phyloP scores from a whole-genome alignment of 2,888 invertebrate species.

The Pharmacophagus antenor region DNA sequence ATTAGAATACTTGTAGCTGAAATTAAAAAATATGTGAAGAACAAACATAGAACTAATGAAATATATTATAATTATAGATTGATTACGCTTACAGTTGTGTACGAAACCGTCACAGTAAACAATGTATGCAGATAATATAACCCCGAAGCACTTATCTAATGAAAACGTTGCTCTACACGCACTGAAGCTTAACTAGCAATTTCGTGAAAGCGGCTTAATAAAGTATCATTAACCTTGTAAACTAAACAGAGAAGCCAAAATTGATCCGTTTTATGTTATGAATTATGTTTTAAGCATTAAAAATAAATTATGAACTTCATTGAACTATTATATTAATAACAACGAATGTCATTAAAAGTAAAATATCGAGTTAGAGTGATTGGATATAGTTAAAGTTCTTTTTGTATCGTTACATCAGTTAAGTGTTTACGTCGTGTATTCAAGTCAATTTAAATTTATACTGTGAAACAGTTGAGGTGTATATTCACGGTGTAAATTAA shows the following conservation, averaged over 20 bases:
- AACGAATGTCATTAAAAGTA: no score
- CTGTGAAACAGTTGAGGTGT: no score
- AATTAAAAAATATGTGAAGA: no score
- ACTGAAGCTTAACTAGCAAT: constrained; percentile 3
- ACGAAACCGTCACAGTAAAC: neutral
- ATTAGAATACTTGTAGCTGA: no score
- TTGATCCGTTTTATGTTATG: constrained; percentile 1
- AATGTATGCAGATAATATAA: constrained; percentile 1
- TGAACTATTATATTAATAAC: no score
- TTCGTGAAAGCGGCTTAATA: constrained; percentile 7
- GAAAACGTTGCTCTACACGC: constrained; percentile 3
- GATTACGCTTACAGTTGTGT: neutral
- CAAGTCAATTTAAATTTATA: no score
- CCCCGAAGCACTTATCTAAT: constrained; percentile 4
- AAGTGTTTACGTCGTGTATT: no score
- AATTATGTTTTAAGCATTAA: neutral
- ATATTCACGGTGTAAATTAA: no score
- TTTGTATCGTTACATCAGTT: no score
- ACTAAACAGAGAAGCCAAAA: neutral
- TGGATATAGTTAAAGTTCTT: no score
- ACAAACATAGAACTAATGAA: no score
- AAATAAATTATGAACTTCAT: neutral
- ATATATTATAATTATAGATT: neutral
- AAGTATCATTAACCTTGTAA: constrained; percentile 7
- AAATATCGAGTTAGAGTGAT: no score